phyloP scores from a whole-genome alignment of 64 coral and sea anemone species.

The Catalaphyllia jardinei region DNA sequence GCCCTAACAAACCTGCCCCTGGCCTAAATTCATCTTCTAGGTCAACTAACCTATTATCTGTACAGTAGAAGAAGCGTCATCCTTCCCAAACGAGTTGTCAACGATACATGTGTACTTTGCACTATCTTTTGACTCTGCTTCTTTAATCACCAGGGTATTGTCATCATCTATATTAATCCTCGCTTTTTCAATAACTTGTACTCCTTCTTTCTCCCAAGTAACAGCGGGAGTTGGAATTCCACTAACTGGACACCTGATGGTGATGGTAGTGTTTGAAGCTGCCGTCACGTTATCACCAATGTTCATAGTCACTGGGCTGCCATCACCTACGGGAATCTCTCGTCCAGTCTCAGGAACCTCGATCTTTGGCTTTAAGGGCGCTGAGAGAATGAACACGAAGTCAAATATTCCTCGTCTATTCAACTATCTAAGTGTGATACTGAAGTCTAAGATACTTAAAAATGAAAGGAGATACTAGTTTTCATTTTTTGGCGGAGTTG shows the following conservation, averaged over 20 bases:
- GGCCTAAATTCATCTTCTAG: too few species aligned
- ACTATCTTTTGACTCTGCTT: constrained; percentile 13
- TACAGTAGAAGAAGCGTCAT: constrained; percentile 22
- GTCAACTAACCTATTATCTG: constrained; percentile 61
- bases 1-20: too few species aligned
- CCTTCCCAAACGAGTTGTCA: constrained; percentile 33
- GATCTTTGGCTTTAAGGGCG: constrained; percentile 46
- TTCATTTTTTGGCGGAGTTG: too few species aligned
- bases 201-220: constrained; percentile 68
- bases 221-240: constrained; percentile 77
- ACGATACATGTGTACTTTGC: constrained; percentile 68
- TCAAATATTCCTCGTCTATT: too few species aligned
- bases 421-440: too few species aligned
- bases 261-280: constrained; percentile 57
- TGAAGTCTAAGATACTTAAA: too few species aligned
- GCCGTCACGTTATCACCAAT: constrained; percentile 81
- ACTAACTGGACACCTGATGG: constrained; percentile 62
- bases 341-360: constrained; percentile 32
- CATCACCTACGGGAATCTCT: constrained; percentile 44
- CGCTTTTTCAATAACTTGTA: neutral
- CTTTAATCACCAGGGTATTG: constrained; percentile 42
- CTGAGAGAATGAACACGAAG: neutral
- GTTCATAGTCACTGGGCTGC: constrained; percentile 45
- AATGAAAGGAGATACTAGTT: too few species aligned
- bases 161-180: constrained; percentile 7